phyloP scores from a whole-genome alignment of 2,113 vertebrate species.

The Hiodon alosoides region DNA sequence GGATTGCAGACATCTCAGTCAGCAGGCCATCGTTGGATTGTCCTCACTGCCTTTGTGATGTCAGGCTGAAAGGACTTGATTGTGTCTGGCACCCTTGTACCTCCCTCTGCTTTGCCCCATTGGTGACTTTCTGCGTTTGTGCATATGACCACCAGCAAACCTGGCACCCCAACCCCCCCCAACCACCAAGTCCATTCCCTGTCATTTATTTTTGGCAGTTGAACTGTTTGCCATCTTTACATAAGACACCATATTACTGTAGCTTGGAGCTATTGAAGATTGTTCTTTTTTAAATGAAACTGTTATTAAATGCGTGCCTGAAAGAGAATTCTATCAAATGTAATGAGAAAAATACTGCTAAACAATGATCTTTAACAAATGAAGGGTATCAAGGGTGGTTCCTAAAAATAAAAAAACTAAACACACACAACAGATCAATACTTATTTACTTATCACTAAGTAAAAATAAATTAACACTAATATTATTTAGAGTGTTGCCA shows the following conservation, averaged over 20 bases:
- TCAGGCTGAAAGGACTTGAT: too few species aligned
- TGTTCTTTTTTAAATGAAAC: constrained; percentile 56
- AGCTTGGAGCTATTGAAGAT: constrained; percentile 58
- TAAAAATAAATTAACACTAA: too few species aligned
- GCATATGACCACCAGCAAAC: constrained; percentile 23
- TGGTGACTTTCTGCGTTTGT: background rate
- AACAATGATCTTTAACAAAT: constrained; percentile 71
- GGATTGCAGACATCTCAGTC: too few species aligned
- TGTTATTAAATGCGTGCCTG: constrained; percentile 86
- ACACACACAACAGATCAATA: constrained; percentile 14
- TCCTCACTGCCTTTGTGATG: too few species aligned
- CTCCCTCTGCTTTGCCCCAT: too few species aligned
- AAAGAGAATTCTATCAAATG: constrained; percentile 48
- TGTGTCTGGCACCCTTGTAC: too few species aligned
- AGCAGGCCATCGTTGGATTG: too few species aligned
- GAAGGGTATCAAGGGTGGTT: constrained; percentile 53
- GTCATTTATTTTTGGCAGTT: constrained; percentile 45
- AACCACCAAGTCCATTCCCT: constrained; percentile 42
- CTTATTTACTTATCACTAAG: too few species aligned
- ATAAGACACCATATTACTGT: constrained; percentile 66
- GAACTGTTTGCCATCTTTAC: constrained; percentile 35
- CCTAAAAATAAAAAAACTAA: constrained; percentile 32
- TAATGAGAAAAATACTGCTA: constrained; percentile 64
- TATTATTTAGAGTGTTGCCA: too few species aligned
- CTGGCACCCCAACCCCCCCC: constrained; percentile 6